phyloP scores from a whole-genome alignment of 2,113 vertebrate genomes.

The Meriones unguiculatus region DNA sequence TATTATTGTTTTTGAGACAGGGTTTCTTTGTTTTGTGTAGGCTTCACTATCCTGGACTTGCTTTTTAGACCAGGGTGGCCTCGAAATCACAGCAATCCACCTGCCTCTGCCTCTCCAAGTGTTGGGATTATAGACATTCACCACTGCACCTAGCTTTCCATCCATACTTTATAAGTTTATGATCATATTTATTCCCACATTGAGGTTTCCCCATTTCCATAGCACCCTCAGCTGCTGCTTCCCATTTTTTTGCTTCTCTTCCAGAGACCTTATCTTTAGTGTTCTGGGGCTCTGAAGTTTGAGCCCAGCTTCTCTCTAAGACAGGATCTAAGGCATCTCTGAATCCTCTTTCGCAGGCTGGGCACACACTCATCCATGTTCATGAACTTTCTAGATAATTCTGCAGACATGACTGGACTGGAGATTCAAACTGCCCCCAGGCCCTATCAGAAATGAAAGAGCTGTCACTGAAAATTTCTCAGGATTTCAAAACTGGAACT shows the following conservation, averaged over 20 bases:
- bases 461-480: neutral
- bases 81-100: too few relatives aligned
- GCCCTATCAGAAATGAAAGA: neutral
- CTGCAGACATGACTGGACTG: neutral
- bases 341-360: neutral
- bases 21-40: too few relatives aligned
- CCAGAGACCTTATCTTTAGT: neutral
- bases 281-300: neutral
- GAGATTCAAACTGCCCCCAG: neutral
- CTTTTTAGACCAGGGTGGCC: too few relatives aligned
- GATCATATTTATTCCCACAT: neutral
- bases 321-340: neutral
- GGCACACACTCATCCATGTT: neutral
- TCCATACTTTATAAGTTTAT: neutral
- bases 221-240: neutral
- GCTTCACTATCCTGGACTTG: too few relatives aligned
- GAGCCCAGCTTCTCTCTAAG: rapidly evolving
- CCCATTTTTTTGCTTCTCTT: neutral
- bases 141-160: neutral
- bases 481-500: neutral
- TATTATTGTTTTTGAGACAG: too few relatives aligned
- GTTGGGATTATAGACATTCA: too few relatives aligned
- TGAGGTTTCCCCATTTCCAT: neutral
- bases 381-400: neutral
- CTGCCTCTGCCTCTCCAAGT: too few relatives aligned